Evolutionary conservation across 2,888 invertebrate genomes (phyloP), one percentile per base, ranked within the genome.

Genomic region (Bimastos eiseni): DNA sequence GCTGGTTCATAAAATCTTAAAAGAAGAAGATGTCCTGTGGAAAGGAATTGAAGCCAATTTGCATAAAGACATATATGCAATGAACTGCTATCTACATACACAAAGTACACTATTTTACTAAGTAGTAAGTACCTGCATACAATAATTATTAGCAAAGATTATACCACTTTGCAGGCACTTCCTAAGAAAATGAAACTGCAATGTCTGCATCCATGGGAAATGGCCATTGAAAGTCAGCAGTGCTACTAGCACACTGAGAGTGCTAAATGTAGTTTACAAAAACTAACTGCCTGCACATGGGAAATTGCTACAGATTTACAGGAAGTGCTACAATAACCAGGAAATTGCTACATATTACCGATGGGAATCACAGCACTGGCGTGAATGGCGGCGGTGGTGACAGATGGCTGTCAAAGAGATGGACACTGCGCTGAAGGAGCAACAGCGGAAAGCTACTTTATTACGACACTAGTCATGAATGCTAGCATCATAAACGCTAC

Each of bases 221-320:
- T 70, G 30, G 70, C 70, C n/a, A 70, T n/a, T n/a, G 30, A 70
- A 70, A 70, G 70, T 70, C 70, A 70, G 70, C 70, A 30, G 8
- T n/a, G 70, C 6, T n/a, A n/a, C 17, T n/a, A 49, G 49, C 1
- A 24, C 49, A 49, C 49, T 49, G 49, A 49, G 24, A 49, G 49
- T 49, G 49, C 21, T 24, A 49, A 49, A 21, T 21, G 24, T 49
- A 70, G n/a, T n/a, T 70, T 70, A 70, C 70, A 70, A n/a, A 70
- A 70, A n/a, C 70, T 70, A 70, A n/a, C 70, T 70, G n/a, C 70
- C 70, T 70, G 70, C 70, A 70, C n/a, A n/a, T n/a, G n/a, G n/a
- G n/a, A 70, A 70, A 70, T 70, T 70, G 70, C 70, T 70, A n/a
- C 70, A 70, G 70, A n/a, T 70, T 70, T n/a, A 70, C 70, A 70